Evolutionary conservation across 2,797 vertebrate genomes (phyloP).

Genomic region (Carcharodon carcharias): DNA sequence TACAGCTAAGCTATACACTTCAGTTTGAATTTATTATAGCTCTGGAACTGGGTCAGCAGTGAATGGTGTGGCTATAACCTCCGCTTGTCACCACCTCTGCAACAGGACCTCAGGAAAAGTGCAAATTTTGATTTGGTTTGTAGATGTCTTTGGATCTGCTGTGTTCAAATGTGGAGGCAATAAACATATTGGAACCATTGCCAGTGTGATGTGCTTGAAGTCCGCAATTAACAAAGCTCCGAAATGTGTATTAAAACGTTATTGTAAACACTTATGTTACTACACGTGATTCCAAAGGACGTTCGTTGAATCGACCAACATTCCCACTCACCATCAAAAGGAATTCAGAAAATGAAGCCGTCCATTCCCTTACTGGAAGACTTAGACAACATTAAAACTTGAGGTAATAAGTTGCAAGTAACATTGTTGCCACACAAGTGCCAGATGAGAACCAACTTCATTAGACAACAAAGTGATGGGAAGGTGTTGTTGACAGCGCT

Average conservation of each 20-base stretch:
- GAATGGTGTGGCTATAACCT: not conserved
- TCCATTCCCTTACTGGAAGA: not conserved
- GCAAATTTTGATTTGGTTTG: not conserved
- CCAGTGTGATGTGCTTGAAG: not conserved
- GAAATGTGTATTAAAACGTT: not conserved
- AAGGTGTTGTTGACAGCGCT: no score
- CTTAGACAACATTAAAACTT: not conserved
- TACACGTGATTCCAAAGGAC: not conserved
- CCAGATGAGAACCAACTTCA: not conserved
- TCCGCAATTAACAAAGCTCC: not conserved
- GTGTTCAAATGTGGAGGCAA: not conserved
- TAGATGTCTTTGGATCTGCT: not conserved
- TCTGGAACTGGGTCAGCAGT: not conserved
- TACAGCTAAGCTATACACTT: not conserved
- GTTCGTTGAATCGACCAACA: not conserved
- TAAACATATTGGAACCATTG: not conserved
- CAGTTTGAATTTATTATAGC: not conserved
- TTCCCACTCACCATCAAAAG: not conserved
- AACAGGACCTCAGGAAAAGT: not conserved
- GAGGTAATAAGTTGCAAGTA: not conserved
- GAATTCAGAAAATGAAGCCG: not conserved
- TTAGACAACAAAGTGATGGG: not conserved
- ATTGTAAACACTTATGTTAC: not conserved
- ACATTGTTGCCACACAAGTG: not conserved
- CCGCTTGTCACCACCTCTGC: no score